Base-by-base conservation (phyloP, 2,888 invertebrate genomes). In the Dexiosoma caninum region DNA sequence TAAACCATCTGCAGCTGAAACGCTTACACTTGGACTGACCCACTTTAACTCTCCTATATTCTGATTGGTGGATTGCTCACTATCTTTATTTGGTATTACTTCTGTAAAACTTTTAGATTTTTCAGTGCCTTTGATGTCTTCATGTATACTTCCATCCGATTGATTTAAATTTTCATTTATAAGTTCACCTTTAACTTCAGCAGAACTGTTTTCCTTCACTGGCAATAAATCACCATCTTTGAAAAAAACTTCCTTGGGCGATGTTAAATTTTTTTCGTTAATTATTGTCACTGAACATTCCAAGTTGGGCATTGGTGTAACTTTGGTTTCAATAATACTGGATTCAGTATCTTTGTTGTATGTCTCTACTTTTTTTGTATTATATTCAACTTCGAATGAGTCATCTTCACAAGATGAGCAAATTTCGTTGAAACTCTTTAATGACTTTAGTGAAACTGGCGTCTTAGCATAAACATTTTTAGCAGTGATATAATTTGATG, bases 1-100 rank as follows among this genome's bases (percentile, higher is more conserved):
- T 8, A 57, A 77, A 21, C 53, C 71, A 7, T 55, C 42, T 12
- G 19, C n/a, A n/a, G 51, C 51, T 49, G 7, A 53, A 2, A 81
- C 84, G n/a, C 78, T 84, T 1, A 86, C 82, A 37, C 79, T 80
- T 0, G 85, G 81, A 69, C 84, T 84, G 96, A 89, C 74, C 96
- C 91, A 77, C 91, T 89, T 85, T 94, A 93, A 19, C 21, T 53
- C 23, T 21, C n/a, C 35, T 37, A 14, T 7, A 46, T 44, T 23
- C n/a, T 10, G n/a, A 32, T 37, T 32, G 16, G 9, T 2, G 12
- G 30, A 30, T 30, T 14, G 5, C 7, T 16, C 30, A 1, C 49
- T 59, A 2, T 40, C 16, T 16, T 51, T 9, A 10, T 62, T 12
- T 14, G 9, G 9, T 27, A 19, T n/a, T 51, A 30, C 27, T 32